Evolutionary conservation across 2,888 invertebrate genomes (phyloP).

Genomic region (Agonopterix alstromeriana): DNA sequence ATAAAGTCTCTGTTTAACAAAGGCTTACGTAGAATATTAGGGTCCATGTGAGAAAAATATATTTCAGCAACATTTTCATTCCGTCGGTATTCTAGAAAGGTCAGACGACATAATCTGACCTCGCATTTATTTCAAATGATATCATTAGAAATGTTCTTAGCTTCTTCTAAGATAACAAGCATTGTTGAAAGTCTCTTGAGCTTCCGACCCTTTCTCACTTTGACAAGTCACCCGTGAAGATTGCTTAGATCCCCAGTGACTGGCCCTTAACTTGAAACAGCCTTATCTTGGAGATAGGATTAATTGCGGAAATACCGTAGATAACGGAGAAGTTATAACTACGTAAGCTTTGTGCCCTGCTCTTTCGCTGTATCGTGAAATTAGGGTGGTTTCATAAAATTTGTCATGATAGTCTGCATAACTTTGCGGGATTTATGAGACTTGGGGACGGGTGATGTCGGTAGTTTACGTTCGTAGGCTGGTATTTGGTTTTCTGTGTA

Average conservation of each 20-base stretch:
- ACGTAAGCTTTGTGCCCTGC: constrained; percentile 25
- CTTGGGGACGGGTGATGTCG: constrained; percentile 1
- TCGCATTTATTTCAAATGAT: constrained; percentile 64
- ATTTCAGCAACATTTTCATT: too few relatives aligned
- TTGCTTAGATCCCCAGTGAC: constrained; percentile 72
- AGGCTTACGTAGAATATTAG: background rate
- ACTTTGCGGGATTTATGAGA: constrained; percentile 4
- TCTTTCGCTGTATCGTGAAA: constrained; percentile 19
- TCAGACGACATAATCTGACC: background rate
- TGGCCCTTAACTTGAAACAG: constrained; percentile 71
- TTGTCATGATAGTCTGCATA: constrained; percentile 8
- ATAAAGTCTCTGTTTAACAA: too few relatives aligned
- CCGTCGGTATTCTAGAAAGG: too few relatives aligned
- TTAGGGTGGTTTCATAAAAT: constrained; percentile 11
- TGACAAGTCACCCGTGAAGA: constrained; percentile 76
- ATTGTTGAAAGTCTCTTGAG: constrained; percentile 75
- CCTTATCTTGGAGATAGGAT: constrained; percentile 69
- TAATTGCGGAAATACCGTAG: constrained; percentile 73
- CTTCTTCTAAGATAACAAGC: constrained; percentile 74
- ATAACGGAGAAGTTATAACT: constrained; percentile 66
- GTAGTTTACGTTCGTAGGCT: background rate
- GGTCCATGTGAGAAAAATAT: too few relatives aligned
- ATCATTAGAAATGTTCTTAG: constrained; percentile 67
- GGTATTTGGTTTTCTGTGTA: background rate
- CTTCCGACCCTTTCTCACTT: constrained; percentile 71